phyloP scores from a whole-genome alignment of 2,888 invertebrate genomes.

The Drosophila koepferae region DNA sequence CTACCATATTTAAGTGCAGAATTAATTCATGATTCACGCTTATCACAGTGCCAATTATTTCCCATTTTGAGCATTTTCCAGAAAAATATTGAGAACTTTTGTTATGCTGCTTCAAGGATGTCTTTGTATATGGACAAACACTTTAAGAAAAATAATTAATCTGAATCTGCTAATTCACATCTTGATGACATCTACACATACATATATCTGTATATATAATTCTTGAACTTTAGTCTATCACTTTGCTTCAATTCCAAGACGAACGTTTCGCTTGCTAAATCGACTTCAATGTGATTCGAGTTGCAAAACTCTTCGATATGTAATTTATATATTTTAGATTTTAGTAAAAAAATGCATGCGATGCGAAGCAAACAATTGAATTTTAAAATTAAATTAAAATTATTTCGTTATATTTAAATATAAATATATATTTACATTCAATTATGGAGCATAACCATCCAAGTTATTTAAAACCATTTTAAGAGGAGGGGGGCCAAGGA shows the following conservation, averaged over 20 bases:
- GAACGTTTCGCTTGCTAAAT: slow-evolving; percentile 14
- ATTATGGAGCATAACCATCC: slow-evolving; percentile 16
- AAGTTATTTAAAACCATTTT: slow-evolving; percentile 19
- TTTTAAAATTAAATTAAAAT: slow-evolving; percentile 4
- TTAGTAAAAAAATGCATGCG: slow-evolving; percentile 23
- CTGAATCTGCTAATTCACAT: neutral
- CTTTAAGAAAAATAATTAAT: neutral
- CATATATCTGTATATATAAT: slow-evolving; percentile 3
- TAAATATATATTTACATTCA: slow-evolving; percentile 24
- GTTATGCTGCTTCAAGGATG: neutral
- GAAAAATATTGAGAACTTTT: neutral
- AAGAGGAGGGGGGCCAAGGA: slow-evolving; percentile 7
- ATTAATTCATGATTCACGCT: slow-evolving; percentile 26
- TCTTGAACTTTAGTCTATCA: slow-evolving; percentile 40
- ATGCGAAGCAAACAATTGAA: slow-evolving; percentile 14
- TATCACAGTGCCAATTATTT: slow-evolving; percentile 45
- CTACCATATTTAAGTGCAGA: slow-evolving; percentile 10
- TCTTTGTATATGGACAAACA: too few species aligned
- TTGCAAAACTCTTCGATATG: slow-evolving; percentile 21
- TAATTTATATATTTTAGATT: slow-evolving; percentile 3
- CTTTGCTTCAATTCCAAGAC: slow-evolving; percentile 13
- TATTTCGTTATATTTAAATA: neutral
- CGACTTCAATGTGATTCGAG: slow-evolving; percentile 14
- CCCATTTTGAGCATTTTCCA: slow-evolving; percentile 37
- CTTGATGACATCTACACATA: neutral